Evolutionary conservation across 2,888 invertebrate species (phyloP).

Genomic region (Drosophila mettleri): DNA sequence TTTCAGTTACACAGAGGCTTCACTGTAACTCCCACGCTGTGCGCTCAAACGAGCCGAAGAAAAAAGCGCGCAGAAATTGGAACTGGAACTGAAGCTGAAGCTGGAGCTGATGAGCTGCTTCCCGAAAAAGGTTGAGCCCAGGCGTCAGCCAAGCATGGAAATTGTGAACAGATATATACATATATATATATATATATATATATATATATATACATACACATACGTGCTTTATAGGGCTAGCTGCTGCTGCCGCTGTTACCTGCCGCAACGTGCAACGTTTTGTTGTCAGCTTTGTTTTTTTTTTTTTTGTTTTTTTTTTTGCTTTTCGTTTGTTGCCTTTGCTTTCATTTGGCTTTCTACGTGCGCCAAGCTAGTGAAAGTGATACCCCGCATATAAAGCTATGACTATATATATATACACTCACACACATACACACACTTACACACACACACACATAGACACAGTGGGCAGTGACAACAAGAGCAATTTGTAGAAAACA

Average conservation of each 20-base stretch:
- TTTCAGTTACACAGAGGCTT: constrained; percentile 53
- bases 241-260: constrained; percentile 21
- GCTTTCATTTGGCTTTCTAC: constrained; percentile 78
- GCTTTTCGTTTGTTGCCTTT: constrained; percentile 31
- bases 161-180: constrained; percentile 16
- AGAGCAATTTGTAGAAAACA: constrained; percentile 62
- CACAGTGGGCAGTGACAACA: constrained; percentile 57
- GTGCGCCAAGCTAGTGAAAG: constrained; percentile 72
- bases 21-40: constrained; percentile 55
- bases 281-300: constrained; percentile 25
- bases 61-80: constrained; percentile 5
- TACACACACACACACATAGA: constrained; percentile 9
- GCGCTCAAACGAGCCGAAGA: constrained; percentile 52
- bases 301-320: constrained; percentile 16
- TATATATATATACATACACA: constrained; percentile 3
- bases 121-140: constrained; percentile 37
- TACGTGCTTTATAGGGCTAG: constrained; percentile 16
- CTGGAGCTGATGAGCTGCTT: constrained; percentile 12
- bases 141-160: constrained; percentile 52
- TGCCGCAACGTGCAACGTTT: constrained; percentile 53
- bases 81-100: constrained; percentile 4
- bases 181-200: constrained; percentile 1
- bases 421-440: constrained; percentile 10
- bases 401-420: constrained; percentile 18
- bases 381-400: constrained; percentile 57